A percentile compares a stretch with the other conserved stretches of the same genome.
Conservation (phyloP, 2,797 vertebrate species). For the Lagorchestes hirsutus region DNA sequence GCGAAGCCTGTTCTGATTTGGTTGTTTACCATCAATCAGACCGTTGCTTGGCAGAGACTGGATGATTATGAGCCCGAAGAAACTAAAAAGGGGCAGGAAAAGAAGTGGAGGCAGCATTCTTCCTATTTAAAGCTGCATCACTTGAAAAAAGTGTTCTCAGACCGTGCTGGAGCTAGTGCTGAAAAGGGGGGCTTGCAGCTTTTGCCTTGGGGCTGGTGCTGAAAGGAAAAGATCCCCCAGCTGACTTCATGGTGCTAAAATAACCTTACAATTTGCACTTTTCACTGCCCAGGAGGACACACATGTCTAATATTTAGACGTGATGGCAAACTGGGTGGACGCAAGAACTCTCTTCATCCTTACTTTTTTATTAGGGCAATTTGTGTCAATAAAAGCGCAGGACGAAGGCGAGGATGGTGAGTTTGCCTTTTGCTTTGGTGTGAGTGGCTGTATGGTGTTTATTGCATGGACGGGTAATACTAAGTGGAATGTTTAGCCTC, state of each 20-base stretch:
- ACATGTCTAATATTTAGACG: constrained; percentile 85
- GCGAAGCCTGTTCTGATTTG: constrained; percentile 85
- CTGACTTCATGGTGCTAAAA: constrained; percentile 87
- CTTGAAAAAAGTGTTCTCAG: constrained; percentile 90
- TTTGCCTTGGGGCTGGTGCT: constrained; percentile 91
- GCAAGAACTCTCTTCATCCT: constrained; percentile 86
- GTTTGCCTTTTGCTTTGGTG: constrained; percentile 74
- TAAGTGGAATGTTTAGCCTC: constrained; percentile 48
- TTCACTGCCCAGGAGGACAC: constrained; percentile 79
- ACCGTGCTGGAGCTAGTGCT: constrained; percentile 93
- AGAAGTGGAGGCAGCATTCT: constrained; percentile 97
- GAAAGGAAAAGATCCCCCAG: constrained; percentile 86
- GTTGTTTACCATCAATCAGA: constrained; percentile 91
- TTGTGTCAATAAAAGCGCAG: constrained; percentile 85
- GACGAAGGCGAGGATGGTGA: constrained; percentile 86
- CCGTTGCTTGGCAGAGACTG: constrained; percentile 88
- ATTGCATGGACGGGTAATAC: constrained; percentile 15
- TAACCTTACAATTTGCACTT: constrained; percentile 78
- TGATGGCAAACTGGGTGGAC: constrained; percentile 86
- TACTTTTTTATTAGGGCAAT: constrained; percentile 85
- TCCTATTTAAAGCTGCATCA: constrained; percentile 98
- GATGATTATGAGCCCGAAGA: constrained; percentile 87
- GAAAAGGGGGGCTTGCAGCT: constrained; percentile 84
- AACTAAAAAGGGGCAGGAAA: constrained; percentile 91
- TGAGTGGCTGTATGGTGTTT: constrained; percentile 24